Percentiles rank a stretch among this genome's conserved stretches.
Conservation (phyloP, 2,113 vertebrate genomes). For the Aegotheles bennettii region DNA sequence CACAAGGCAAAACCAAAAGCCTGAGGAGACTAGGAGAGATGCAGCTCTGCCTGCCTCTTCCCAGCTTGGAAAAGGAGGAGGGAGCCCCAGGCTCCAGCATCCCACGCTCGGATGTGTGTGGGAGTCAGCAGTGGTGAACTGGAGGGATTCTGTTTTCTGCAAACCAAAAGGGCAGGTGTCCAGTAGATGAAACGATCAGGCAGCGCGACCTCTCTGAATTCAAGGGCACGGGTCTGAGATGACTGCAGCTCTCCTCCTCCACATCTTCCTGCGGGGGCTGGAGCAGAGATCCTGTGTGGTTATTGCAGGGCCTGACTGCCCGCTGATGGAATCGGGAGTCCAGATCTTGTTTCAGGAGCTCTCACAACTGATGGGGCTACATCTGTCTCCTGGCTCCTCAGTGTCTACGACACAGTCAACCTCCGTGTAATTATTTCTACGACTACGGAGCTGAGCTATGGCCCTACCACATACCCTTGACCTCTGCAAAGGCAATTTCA, state of each 20-base stretch:
- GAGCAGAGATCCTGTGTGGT: not conserved
- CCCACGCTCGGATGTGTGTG: rapidly evolving
- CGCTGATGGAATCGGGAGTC: rapidly evolving
- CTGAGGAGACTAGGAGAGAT: not conserved
- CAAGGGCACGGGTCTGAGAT: not conserved
- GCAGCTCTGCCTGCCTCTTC: not conserved
- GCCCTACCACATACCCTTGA: too few relatives aligned
- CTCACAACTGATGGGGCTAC: rapidly evolving
- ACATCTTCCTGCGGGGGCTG: not conserved
- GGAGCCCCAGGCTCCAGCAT: not conserved
- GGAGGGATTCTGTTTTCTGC: not conserved
- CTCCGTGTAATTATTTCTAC: not conserved
- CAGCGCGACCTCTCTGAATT: not conserved
- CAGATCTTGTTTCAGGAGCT: not conserved
- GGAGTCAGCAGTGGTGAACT: not conserved
- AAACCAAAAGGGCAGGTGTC: not conserved
- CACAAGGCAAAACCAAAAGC: not conserved
- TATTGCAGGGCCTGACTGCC: not conserved
- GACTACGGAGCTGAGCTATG: not conserved
- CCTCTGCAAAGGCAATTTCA: not conserved
- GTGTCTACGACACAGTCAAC: not conserved
- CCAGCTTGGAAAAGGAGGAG: not conserved
- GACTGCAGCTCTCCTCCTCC: not conserved
- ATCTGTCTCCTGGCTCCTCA: not conserved
- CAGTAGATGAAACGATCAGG: not conserved